Evolutionary conservation across 2,888 invertebrate species (phyloP), one percentile per base, ranked within the genome.

Genomic region (Anagyrus pseudococci): DNA sequence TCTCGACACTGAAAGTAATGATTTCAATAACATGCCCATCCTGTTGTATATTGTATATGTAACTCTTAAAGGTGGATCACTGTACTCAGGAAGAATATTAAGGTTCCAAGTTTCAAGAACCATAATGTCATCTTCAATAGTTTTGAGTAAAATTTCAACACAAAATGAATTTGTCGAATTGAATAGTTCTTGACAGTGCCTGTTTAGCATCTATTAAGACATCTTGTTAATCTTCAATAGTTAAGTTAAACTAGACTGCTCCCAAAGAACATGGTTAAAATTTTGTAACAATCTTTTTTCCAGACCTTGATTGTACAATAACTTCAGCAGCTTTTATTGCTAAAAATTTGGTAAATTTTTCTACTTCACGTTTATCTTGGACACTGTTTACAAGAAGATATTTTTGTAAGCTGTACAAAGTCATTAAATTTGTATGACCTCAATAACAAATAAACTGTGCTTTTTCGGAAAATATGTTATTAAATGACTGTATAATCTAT

Each of bases 181-280:
- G 46, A 88, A 84, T 66, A 87, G 83, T 66, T 88, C 88, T 19
- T 84, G 83, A 56, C 85, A 84, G 77, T 2, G 89, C 90, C 72
- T 87, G 87, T 78, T 92, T 94, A 0, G 93, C 89, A 78, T 94
- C 93, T 1, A 86, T 85, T 64, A 89, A 84, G 1, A 96, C 92
- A 73, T 92, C 93, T 0, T 92, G 89, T 71, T 93, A 85, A 77
- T 96, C 96, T 65, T 89, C 88, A 48, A 96, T 91, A 15, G 93
- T 91, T 69, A 96, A 82, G 81, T 95, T 95, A 80, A 96, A 96
- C 94, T 95, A 96, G 82, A 94, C 94, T 23, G 90, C 88, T 64
- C 92, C 91, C 37, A 89, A 86, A 4, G 91, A 87, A 70, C 88
- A 84, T 6, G 91, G 88, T 80, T 92, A 93, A 70, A 92, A 93